phyloP scores from a whole-genome alignment of 1,140 invertebrate species.

The Trichoplusia ni region DNA sequence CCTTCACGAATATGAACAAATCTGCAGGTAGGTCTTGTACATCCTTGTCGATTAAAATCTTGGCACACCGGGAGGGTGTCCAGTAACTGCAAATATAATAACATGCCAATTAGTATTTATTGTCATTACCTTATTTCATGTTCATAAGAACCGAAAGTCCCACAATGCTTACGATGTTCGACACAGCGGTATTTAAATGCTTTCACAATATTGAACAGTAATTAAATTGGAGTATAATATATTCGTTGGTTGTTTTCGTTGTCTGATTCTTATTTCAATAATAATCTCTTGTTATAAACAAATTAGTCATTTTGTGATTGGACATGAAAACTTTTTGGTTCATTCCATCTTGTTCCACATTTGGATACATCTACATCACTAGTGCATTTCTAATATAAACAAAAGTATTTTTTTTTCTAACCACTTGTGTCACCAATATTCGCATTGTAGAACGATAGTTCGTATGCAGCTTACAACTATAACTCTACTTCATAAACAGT shows the following conservation, averaged over 20 bases:
- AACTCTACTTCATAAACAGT: slow-evolving; percentile 73
- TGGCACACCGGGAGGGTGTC: slow-evolving; percentile 99
- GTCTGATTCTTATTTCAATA: too few species aligned
- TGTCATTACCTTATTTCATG: slow-evolving; percentile 35
- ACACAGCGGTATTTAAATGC: not conserved
- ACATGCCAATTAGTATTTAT: slow-evolving; percentile 56
- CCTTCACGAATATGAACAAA: slow-evolving; percentile 97
- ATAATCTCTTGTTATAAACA: too few species aligned
- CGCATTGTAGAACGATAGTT: slow-evolving; percentile 51
- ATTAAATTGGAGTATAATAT: not conserved
- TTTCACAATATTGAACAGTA: not conserved
- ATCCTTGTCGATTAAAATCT: slow-evolving; percentile 99
- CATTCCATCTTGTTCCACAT: too few species aligned
- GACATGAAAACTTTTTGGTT: too few species aligned
- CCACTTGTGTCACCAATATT: slow-evolving; percentile 1
- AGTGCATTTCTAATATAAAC: not conserved
- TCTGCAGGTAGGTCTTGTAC: slow-evolving; percentile 96
- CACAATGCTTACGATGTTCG: slow-evolving; percentile 33
- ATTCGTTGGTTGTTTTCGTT: slow-evolving; percentile 6
- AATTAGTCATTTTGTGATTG: too few species aligned
- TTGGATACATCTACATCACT: too few species aligned
- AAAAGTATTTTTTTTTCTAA: not conserved
- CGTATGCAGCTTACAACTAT: slow-evolving; percentile 51
- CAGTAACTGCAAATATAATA: slow-evolving; percentile 95
- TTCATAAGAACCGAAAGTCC: slow-evolving; percentile 33